Conservation (phyloP, 2,888 invertebrate genomes). For the Melanotus villosus region DNA sequence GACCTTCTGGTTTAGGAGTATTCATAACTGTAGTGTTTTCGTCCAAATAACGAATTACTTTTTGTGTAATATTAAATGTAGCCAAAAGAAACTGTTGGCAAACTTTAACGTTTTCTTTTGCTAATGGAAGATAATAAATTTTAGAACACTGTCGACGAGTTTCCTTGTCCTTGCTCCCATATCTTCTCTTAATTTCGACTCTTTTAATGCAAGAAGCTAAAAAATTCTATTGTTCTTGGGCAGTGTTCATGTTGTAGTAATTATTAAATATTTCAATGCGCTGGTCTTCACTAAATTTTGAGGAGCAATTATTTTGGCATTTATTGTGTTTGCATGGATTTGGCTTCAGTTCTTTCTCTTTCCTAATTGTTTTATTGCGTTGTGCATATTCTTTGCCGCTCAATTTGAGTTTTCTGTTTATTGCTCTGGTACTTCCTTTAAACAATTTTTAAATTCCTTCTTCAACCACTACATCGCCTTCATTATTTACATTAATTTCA, state of each 20-base stretch:
- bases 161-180: not conserved
- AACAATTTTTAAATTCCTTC: not conserved
- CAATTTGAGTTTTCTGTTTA: not conserved
- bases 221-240: slow-evolving; percentile 26
- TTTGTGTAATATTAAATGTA: slow-evolving; percentile 27
- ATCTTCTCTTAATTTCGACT: slow-evolving; percentile 6
- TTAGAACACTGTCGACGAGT: slow-evolving; percentile 1
- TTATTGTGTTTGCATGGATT: slow-evolving; percentile 1
- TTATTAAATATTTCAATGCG: slow-evolving; percentile 23
- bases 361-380: not conserved
- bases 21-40: slow-evolving; percentile 25
- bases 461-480: not conserved
- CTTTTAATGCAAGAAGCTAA: slow-evolving; percentile 10
- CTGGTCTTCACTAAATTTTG: slow-evolving; percentile 10
- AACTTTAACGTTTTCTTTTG: slow-evolving; percentile 27
- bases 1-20: not conserved
- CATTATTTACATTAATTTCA: not conserved
- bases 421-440: not conserved
- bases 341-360: not conserved
- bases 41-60: slow-evolving; percentile 16
- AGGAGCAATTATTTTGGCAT: slow-evolving; percentile 29
- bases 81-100: slow-evolving; percentile 31
- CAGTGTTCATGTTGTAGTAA: slow-evolving; percentile 11
- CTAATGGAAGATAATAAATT: slow-evolving; percentile 11
- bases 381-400: not conserved